phyloP scores from a whole-genome alignment of 1,140 invertebrate species.

The Drosophila pruinosa region DNA sequence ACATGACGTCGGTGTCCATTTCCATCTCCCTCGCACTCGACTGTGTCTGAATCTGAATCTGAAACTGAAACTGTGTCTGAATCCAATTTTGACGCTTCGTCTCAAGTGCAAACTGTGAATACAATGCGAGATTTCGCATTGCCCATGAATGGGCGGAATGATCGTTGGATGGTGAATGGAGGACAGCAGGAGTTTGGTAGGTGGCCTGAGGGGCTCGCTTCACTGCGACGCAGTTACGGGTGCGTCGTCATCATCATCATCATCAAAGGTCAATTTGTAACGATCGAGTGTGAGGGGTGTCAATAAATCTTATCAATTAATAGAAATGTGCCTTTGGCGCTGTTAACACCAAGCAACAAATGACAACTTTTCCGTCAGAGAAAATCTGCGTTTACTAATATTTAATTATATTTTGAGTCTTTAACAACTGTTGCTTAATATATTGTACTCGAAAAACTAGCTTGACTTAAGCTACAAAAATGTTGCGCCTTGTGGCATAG shows the following conservation, averaged over 20 bases:
- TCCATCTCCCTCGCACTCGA: conserved; percentile 5
- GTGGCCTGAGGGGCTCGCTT: conserved; percentile 55
- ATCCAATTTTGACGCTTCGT: conserved; percentile 24
- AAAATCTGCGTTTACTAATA: neutral
- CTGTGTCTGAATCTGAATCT: neutral
- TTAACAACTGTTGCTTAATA: too few species aligned
- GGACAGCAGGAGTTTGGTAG: neutral
- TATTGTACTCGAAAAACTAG: too few species aligned
- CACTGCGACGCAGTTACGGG: conserved; percentile 41
- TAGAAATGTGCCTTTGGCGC: conserved; percentile 18
- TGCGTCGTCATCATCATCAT: conserved; percentile 6
- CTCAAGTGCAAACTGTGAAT: conserved; percentile 29
- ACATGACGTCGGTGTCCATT: conserved; percentile 58
- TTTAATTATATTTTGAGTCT: too few species aligned
- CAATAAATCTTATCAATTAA: conserved; percentile 73
- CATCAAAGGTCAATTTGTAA: conserved; percentile 57
- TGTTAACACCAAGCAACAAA: neutral
- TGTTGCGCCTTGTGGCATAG: neutral
- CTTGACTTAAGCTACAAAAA: too few species aligned
- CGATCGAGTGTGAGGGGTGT: conserved; percentile 46
- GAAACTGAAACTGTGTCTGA: neutral
- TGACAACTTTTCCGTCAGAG: neutral
- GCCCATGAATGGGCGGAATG: conserved; percentile 52
- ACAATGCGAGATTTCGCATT: conserved; percentile 36
- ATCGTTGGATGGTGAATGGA: conserved; percentile 11